Conservation (phyloP, 1,140 invertebrate genomes). For the Subanguina moxae region DNA sequence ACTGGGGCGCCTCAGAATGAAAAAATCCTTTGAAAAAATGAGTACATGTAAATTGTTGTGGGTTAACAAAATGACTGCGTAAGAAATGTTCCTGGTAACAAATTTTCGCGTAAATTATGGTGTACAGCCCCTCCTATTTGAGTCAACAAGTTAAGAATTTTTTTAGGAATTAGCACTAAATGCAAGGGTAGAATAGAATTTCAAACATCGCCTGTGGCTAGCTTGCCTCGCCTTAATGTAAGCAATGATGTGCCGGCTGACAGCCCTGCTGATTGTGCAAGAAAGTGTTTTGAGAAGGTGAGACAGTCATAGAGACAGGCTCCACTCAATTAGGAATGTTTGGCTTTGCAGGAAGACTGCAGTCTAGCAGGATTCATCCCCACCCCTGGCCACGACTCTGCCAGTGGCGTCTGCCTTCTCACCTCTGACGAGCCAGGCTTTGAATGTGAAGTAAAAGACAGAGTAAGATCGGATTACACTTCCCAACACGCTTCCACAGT, state of each 20-base stretch:
- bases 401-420: conserved; percentile 54
- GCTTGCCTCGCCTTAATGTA: conserved; percentile 51
- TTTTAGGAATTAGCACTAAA: conserved; percentile 46
- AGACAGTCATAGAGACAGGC: not conserved
- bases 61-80: too few species aligned
- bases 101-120: too few species aligned
- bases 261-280: conserved; percentile 55
- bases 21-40: too few species aligned
- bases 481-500: conserved; percentile 56
- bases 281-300: conserved; percentile 55
- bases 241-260: conserved; percentile 58
- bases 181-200: conserved; percentile 55
- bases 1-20: too few species aligned
- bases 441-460: conserved; percentile 3
- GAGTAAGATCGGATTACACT: conserved; percentile 25
- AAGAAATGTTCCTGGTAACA: too few species aligned
- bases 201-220: conserved; percentile 51
- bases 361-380: conserved; percentile 56
- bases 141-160: not conserved
- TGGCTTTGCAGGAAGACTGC: conserved; percentile 47
- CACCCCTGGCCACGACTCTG: conserved; percentile 39
- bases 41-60: too few species aligned
- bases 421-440: conserved; percentile 41
- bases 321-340: not conserved
- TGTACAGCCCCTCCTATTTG: not conserved